Base-by-base conservation (phyloP, 2,113 vertebrate species). In the Dipodomys spectabilis region DNA sequence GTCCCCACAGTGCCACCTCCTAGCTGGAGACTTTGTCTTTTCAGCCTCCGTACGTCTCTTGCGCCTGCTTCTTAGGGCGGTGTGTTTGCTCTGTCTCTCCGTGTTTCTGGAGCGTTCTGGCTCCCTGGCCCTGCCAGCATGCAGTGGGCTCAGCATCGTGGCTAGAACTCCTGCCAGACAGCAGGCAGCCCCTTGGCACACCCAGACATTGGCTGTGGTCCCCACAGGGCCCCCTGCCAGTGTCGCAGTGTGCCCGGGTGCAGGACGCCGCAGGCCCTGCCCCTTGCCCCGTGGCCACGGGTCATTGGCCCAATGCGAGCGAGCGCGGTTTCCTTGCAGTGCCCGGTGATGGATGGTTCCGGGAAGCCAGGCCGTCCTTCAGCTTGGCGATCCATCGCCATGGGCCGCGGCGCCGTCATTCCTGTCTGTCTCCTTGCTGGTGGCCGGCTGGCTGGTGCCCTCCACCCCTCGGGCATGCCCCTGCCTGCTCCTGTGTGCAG, bases 291-390 rank as follows among this genome's bases (percentile, higher is more conserved):
- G 97, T 97, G 97, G 97, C 97, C 97, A 94, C 91, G 1, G 96
- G 92, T 98, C 98, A 98, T 98, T 98, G 97, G 97, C 98, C 97
- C 97, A 96, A 96, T 98, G 93, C 93, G 90, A 98, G 98, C 49
- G 49, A 11, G 49, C 9, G 12, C 12, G 49, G 49, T 53, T 53
- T 53, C 49, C 11, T 11, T 53, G 49, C 9, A 13, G 49, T 53
- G 49, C 10, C 49, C 8, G 49, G 86, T 95, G 98, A 97, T 95
- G 90, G 98, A 97, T 97, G 96, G 94, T 90, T 0, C 2, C 84
- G 92, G 95, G 93, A 96, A 95, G 89, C 77, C 32, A 0, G 35
- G 74, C 95, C 90, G 96, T 89, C 97, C 96, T 68, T 35, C 20
- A 67, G 82, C 35, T 30, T 1, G 0, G 86, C 84, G 90, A 96